Evolutionary conservation across 2,888 invertebrate species (phyloP).

Genomic region (Tetramorium bicarinatum): DNA sequence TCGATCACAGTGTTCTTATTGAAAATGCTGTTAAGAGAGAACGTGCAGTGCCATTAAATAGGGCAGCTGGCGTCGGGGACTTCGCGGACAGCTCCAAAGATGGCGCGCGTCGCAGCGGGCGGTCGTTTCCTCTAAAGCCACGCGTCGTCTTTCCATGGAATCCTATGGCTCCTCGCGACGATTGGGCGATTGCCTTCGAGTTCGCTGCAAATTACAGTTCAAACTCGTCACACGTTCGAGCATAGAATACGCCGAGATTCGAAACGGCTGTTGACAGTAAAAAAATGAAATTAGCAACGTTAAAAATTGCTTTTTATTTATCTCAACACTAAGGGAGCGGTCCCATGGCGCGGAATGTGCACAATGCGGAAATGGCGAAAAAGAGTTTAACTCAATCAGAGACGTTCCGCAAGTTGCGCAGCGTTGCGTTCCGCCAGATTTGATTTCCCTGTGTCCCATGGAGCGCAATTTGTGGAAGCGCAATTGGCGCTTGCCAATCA

Average conservation of each 20-base stretch:
- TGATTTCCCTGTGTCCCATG: no score
- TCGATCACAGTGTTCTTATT: slow-evolving; percentile 82
- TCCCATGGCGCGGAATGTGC: no score
- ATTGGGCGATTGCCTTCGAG: not conserved
- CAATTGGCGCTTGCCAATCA: no score
- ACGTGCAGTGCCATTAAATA: slow-evolving; percentile 33
- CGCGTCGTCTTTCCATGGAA: not conserved
- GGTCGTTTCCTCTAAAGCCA: not conserved
- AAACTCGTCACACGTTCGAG: not conserved
- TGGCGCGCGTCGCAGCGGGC: slow-evolving; percentile 13
- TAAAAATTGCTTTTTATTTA: not conserved
- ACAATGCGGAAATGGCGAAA: no score
- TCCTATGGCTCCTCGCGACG: not conserved
- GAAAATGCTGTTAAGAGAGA: slow-evolving; percentile 80
- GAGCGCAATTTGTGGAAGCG: no score
- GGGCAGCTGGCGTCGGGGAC: slow-evolving; percentile 28
- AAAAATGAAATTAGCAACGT: no score
- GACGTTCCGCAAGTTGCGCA: no score
- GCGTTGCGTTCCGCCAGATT: no score
- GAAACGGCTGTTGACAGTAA: no score
- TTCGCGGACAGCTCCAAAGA: slow-evolving; percentile 35
- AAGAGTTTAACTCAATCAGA: no score
- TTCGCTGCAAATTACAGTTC: not conserved
- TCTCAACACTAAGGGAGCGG: not conserved
- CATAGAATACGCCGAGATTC: no score